phyloP scores from a whole-genome alignment of 2,888 invertebrate genomes.

The Lepidocyrtoides sp. region DNA sequence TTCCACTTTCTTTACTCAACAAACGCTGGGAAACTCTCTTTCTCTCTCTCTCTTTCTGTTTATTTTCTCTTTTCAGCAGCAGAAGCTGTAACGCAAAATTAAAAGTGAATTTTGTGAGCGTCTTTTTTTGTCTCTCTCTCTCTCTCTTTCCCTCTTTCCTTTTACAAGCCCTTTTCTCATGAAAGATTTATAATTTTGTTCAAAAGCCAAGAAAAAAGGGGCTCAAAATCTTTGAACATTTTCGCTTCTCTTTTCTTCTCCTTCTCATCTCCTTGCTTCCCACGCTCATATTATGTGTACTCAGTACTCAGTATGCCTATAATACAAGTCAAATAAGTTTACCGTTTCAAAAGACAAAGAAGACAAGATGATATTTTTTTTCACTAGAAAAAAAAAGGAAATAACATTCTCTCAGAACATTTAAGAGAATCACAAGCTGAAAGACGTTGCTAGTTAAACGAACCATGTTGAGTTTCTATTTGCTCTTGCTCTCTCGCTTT shows the following conservation, averaged over 20 bases:
- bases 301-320: too few relatives aligned
- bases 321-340: neutral
- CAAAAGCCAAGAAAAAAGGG: conserved; percentile 21
- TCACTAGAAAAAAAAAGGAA: too few relatives aligned
- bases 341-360: neutral
- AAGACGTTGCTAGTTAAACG: neutral
- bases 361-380: neutral
- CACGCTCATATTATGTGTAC: too few relatives aligned
- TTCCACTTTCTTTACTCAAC: neutral
- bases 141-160: too few relatives aligned
- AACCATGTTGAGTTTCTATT: neutral
- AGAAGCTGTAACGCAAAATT: conserved; percentile 3
- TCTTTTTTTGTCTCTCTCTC: conserved; percentile 15
- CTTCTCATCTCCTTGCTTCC: too few relatives aligned
- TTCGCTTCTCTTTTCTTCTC: neutral
- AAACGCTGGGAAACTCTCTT: too few relatives aligned
- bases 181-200: conserved; percentile 41
- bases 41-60: too few relatives aligned
- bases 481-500: neutral
- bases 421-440: neutral
- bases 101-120: neutral
- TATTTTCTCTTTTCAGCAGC: too few relatives aligned
- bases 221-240: neutral
- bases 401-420: neutral
- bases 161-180: too few relatives aligned